Evolutionary conservation across 2,797 vertebrate genomes (phyloP).

Genomic region (Tangara arthus): DNA sequence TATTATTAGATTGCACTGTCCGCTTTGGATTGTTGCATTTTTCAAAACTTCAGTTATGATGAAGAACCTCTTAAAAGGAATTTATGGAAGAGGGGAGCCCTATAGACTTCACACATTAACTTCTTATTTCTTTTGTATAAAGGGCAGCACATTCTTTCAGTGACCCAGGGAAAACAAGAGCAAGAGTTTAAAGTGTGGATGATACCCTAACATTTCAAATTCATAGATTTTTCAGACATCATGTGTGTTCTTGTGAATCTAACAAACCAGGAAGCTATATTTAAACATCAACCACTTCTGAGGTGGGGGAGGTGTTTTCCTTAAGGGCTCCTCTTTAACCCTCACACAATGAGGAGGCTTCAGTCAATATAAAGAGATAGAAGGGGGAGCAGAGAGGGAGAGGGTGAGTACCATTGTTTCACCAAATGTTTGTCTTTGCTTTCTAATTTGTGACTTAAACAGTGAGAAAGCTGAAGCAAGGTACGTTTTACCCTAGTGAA

Average conservation of each 20-base stretch:
- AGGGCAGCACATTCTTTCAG: neutral
- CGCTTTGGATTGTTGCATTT: neutral
- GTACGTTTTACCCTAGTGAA: neutral
- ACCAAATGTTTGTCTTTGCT: neutral
- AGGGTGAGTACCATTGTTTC: neutral
- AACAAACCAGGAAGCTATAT: neutral
- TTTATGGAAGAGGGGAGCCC: neutral
- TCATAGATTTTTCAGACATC: neutral
- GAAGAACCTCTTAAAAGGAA: neutral
- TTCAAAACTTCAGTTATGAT: neutral
- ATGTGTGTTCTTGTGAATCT: neutral
- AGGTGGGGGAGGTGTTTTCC: neutral
- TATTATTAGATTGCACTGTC: neutral
- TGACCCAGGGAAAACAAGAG: neutral
- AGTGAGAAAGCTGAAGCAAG: neutral
- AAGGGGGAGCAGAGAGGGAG: neutral
- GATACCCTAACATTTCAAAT: neutral
- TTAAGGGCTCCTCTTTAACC: neutral
- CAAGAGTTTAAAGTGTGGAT: neutral
- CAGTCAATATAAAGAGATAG: neutral
- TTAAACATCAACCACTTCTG: neutral
- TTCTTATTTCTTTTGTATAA: neutral
- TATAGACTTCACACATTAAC: neutral
- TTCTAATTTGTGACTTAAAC: neutral
- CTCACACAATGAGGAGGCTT: neutral